These are phyloP conservation scores for Etia nguti DNA, from an alignment of 2,113 vertebrate species.

Conservation along the genomic window DNA sequence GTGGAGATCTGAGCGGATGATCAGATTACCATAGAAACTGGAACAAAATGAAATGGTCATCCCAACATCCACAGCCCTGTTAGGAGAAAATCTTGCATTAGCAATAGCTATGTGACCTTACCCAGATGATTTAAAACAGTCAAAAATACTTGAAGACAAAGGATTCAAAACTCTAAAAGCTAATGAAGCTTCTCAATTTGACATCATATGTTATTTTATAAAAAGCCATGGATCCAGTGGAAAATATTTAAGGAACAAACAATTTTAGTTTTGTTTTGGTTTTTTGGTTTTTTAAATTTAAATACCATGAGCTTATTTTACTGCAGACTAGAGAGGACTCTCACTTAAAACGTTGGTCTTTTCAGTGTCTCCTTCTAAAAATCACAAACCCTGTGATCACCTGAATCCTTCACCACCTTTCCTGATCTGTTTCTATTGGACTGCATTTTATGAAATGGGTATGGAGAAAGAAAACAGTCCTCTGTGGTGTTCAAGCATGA, in stretches of 20 bases:
- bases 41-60: not conserved
- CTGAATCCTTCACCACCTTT: not conserved
- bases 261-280: not conserved
- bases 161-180: not conserved
- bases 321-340: not conserved
- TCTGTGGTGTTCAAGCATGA: not conserved
- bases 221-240: not conserved
- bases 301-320: not conserved
- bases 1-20: not conserved
- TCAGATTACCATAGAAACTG: not conserved
- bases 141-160: not conserved
- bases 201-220: not conserved
- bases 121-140: not conserved
- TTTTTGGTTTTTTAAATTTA: rapidly evolving
- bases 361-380: not conserved
- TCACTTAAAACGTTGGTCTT: not conserved
- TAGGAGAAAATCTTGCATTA: not conserved
- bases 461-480: not conserved
- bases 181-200: not conserved
- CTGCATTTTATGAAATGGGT: not conserved
- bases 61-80: not conserved
- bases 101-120: not conserved
- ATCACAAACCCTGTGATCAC: not conserved
- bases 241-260: not conserved
- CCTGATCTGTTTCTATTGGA: not conserved